Percentiles rank a stretch among this genome's conserved stretches.
phyloP scores from a whole-genome alignment of 2,797 vertebrate genomes.

The Saguinus oedipus region DNA sequence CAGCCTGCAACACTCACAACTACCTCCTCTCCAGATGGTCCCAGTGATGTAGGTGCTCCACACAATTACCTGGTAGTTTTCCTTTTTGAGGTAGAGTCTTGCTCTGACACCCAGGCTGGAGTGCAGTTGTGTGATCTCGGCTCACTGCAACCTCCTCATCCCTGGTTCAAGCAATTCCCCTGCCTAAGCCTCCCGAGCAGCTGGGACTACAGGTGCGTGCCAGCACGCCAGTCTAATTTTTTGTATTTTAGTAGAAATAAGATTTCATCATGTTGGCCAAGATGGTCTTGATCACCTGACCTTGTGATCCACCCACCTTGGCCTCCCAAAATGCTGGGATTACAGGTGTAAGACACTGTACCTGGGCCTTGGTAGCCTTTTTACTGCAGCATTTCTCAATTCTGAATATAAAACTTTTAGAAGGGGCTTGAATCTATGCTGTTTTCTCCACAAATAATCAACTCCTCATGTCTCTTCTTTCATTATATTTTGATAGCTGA shows the following conservation, averaged over 20 bases:
- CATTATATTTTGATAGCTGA: neutral
- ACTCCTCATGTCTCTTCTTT: neutral
- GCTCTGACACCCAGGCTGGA: neutral
- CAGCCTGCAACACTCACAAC: neutral
- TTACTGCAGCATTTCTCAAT: neutral
- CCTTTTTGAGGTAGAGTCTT: neutral
- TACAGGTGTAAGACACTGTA: neutral
- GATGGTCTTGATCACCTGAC: neutral
- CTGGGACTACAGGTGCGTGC: neutral
- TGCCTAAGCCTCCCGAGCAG: neutral
- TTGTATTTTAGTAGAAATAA: neutral
- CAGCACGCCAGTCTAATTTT: neutral
- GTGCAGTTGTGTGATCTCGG: neutral
- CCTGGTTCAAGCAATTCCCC: neutral
- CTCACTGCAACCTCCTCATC: neutral
- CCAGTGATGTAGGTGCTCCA: rapidly evolving
- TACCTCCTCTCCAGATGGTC: neutral
- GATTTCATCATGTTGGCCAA: neutral
- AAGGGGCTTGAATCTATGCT: neutral
- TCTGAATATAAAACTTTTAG: neutral
- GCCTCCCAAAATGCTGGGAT: neutral
- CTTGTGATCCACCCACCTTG: neutral
- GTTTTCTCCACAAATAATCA: neutral
- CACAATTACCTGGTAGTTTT: no score
- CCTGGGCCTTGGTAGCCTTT: neutral